Conservation (phyloP, 2,797 vertebrate species). For the Labeo calbasu region DNA sequence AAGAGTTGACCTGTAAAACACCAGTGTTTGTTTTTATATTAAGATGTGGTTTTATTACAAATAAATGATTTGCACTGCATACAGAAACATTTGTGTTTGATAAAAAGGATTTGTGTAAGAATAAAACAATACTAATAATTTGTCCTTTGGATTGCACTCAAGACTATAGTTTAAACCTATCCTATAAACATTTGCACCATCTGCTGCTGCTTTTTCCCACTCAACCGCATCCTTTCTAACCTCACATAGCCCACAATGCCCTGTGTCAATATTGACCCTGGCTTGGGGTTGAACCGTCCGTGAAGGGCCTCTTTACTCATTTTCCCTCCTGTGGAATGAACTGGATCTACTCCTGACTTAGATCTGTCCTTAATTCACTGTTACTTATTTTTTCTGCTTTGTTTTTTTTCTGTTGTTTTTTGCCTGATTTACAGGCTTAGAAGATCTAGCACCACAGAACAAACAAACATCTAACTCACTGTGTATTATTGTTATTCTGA, state of each 20-base stretch:
- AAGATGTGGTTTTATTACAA: neutral
- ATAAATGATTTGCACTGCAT: neutral
- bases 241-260: constrained; percentile 39
- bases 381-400: neutral
- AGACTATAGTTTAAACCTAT: neutral
- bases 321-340: neutral
- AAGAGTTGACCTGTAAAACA: constrained; percentile 74
- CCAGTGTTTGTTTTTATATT: neutral
- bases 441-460: neutral
- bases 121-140: neutral
- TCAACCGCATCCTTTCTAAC: constrained; percentile 6
- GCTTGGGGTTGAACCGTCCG: constrained; percentile 18
- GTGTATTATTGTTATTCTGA: neutral
- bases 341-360: neutral
- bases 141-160: neutral
- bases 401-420: neutral
- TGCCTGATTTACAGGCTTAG: neutral
- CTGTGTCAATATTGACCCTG: constrained; percentile 51
- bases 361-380: neutral
- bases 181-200: neutral
- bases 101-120: neutral
- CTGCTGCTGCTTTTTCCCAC: neutral
- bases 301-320: constrained; percentile 6
- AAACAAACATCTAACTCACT: neutral
- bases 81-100: neutral